phyloP scores from a whole-genome alignment of 2,797 vertebrate species.

The Mus spretus region DNA sequence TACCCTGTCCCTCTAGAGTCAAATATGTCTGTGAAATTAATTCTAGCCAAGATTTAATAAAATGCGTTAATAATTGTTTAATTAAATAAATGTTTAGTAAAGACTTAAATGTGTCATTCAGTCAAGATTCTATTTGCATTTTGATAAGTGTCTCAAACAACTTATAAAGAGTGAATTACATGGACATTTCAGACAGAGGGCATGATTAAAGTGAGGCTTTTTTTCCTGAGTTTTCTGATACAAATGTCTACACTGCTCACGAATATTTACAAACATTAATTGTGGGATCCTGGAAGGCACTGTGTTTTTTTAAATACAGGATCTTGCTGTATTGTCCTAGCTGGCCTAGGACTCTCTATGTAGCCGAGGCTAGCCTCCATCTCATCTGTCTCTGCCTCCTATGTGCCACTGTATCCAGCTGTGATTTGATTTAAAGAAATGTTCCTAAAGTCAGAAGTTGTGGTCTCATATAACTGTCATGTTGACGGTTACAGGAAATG shows the following conservation, averaged over 20 bases:
- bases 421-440: conserved; percentile 34
- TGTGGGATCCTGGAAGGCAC: conserved; percentile 5
- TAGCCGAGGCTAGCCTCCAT: too few relatives aligned
- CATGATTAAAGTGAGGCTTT: conserved; percentile 3
- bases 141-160: conserved; percentile 53
- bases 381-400: background rate
- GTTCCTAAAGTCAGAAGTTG: conserved; percentile 49
- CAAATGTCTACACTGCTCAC: background rate
- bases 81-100: conserved; percentile 65
- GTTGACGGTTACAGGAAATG: conserved; percentile 23
- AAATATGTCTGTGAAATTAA: conserved; percentile 73
- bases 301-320: background rate
- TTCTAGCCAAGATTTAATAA: conserved; percentile 37
- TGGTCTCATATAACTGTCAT: conserved; percentile 25
- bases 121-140: conserved; percentile 66
- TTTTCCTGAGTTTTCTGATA: conserved; percentile 31
- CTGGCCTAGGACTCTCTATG: background rate
- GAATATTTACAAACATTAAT: conserved; percentile 17
- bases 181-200: conserved; percentile 53
- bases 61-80: background rate
- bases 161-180: conserved; percentile 50
- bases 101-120: conserved; percentile 59
- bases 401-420: background rate
- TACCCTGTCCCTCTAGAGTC: conserved; percentile 41
- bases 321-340: background rate